Percentiles rank a stretch among this genome's conserved stretches.
phyloP scores from a whole-genome alignment of 2,888 invertebrate species.

The Gymnocheta viridis region DNA sequence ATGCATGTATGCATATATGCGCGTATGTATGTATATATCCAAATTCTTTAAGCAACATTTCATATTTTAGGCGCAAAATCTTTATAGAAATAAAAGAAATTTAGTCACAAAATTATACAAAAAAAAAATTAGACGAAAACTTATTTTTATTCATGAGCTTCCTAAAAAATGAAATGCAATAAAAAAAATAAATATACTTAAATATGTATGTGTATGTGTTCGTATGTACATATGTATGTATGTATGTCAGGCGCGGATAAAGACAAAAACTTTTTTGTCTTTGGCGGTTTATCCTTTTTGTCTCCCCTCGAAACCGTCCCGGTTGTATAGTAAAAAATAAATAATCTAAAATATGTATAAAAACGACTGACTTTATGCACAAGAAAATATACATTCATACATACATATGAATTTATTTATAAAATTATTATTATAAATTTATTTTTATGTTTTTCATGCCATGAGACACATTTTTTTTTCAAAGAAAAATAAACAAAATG shows the following conservation, averaged over 20 bases:
- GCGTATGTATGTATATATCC: not conserved
- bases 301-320: not conserved
- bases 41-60: slow-evolving; percentile 29
- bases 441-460: slow-evolving; percentile 51
- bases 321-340: not conserved
- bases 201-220: not conserved
- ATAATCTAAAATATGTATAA: not conserved
- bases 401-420: slow-evolving; percentile 34
- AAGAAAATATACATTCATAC: slow-evolving; percentile 5
- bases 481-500: not conserved
- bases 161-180: slow-evolving; percentile 51
- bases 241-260: not conserved
- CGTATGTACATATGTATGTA: not conserved
- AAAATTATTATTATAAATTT: slow-evolving; percentile 13
- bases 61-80: slow-evolving; percentile 54
- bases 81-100: slow-evolving; percentile 29
- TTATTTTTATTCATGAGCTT: slow-evolving; percentile 67
- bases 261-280: not conserved
- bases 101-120: slow-evolving; percentile 16
- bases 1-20: not conserved
- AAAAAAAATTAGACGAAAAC: slow-evolving; percentile 37
- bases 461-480: slow-evolving; percentile 50
- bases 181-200: slow-evolving; percentile 9
- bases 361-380: not conserved
- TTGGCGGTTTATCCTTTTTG: not conserved